Evolutionary conservation across 2,888 invertebrate genomes (phyloP).

Genomic region (Leucophora obtusa): DNA sequence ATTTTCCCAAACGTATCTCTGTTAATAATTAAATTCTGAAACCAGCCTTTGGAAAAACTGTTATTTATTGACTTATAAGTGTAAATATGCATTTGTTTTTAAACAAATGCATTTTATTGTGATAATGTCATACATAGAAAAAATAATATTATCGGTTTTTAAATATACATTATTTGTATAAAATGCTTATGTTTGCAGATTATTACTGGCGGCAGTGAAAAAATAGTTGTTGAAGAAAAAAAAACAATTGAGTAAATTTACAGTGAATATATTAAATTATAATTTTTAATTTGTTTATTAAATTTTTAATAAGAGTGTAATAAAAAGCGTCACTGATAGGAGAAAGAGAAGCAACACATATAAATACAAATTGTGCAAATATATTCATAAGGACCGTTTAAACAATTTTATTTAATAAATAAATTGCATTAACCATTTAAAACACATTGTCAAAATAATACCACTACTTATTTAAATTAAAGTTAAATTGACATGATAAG

Average conservation of each 20-base stretch:
- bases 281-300: not conserved
- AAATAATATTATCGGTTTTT: not conserved
- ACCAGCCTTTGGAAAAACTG: not conserved
- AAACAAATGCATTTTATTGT: not conserved
- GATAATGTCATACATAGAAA: not conserved
- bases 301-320: not conserved
- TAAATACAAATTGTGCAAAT: no score
- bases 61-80: not conserved
- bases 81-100: not conserved
- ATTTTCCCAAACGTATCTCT: not conserved
- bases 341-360: no score
- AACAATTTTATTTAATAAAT: no score
- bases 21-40: not conserved
- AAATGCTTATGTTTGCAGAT: not conserved
- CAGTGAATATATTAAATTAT: not conserved
- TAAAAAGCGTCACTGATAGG: no score
- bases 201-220: not conserved
- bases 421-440: no score
- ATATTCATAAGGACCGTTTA: no score
- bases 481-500: conserved; percentile 1
- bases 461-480: no score
- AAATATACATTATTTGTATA: not conserved
- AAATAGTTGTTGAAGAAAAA: no score
- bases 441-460: not conserved
- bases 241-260: not conserved